These are phyloP conservation scores for Tetramorium simillimum DNA, from an alignment of 1,140 invertebrate species.

Conservation along the genomic window DNA sequence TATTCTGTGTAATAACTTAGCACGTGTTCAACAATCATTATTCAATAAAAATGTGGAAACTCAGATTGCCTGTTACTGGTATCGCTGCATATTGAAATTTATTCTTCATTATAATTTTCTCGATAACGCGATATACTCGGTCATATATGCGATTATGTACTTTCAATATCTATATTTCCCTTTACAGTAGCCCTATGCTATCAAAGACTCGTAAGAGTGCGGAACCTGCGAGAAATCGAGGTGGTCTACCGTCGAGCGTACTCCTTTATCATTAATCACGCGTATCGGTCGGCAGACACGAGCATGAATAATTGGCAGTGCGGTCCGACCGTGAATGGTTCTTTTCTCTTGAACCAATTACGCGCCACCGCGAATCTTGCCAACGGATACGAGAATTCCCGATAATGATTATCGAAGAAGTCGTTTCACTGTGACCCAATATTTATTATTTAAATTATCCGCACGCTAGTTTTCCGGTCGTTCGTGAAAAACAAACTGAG, in stretches of 20 bases:
- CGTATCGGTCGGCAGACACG: conserved; percentile 59
- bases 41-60: background rate
- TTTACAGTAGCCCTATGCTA: conserved; percentile 23
- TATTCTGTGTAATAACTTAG: background rate
- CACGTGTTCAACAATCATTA: background rate
- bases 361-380: conserved; percentile 4
- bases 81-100: conserved; percentile 24
- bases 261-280: conserved; percentile 67
- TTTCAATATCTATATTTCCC: background rate
- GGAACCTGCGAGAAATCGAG: conserved; percentile 56
- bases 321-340: conserved; percentile 53
- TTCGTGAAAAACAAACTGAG: background rate
- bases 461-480: background rate
- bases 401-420: conserved; percentile 70
- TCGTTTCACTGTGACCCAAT: conserved; percentile 54
- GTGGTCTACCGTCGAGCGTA: conserved; percentile 29
- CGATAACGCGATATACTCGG: conserved; percentile 27
- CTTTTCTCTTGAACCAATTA: conserved; percentile 72
- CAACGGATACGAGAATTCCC: conserved; percentile 44
- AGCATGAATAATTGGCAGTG: conserved; percentile 70
- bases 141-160: background rate
- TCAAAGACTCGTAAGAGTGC: conserved; percentile 19
- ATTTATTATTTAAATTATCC: conserved; percentile 1
- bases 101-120: conserved; percentile 35
- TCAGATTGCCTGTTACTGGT: background rate